Conservation (phyloP, 2,797 vertebrate genomes). For the Sorex maritimensis region DNA sequence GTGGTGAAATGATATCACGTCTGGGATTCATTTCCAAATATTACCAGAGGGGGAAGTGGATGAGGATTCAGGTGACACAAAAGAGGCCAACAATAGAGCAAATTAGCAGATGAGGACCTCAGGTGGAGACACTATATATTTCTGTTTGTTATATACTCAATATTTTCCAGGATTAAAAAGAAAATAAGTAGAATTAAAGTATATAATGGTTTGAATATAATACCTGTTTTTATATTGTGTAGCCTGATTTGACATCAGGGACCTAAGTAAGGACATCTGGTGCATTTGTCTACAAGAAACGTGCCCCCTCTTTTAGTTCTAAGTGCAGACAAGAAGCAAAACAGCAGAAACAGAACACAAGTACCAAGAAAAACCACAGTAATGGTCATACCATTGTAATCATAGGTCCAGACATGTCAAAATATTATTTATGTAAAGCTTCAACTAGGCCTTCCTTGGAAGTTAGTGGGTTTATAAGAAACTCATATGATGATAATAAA, state of each 20-base stretch:
- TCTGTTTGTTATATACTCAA: not conserved
- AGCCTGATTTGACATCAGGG: not conserved
- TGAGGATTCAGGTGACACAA: not conserved
- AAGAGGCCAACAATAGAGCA: not conserved
- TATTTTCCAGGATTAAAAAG: not conserved
- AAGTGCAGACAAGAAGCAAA: constrained; percentile 7
- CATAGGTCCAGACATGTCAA: constrained; percentile 13
- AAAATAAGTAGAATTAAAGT: not conserved
- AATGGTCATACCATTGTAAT: not conserved
- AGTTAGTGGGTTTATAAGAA: constrained; percentile 17
- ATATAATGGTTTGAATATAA: constrained; percentile 20
- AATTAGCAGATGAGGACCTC: not conserved
- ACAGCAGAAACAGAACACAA: not conserved
- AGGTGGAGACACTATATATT: not conserved
- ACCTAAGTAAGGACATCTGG: not conserved
- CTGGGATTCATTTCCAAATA: too few relatives aligned
- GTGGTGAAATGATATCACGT: too few relatives aligned
- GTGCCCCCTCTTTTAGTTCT: too few relatives aligned
- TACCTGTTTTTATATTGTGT: not conserved
- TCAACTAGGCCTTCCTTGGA: not conserved
- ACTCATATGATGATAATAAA: too few relatives aligned
- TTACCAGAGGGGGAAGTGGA: not conserved
- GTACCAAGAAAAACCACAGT: constrained; percentile 45
- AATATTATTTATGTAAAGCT: constrained; percentile 14
- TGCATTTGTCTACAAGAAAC: not conserved